Percentiles rank a stretch among this genome's conserved stretches.
phyloP scores from a whole-genome alignment of 1,140 invertebrate species.

The Aporrectodea caliginosa region DNA sequence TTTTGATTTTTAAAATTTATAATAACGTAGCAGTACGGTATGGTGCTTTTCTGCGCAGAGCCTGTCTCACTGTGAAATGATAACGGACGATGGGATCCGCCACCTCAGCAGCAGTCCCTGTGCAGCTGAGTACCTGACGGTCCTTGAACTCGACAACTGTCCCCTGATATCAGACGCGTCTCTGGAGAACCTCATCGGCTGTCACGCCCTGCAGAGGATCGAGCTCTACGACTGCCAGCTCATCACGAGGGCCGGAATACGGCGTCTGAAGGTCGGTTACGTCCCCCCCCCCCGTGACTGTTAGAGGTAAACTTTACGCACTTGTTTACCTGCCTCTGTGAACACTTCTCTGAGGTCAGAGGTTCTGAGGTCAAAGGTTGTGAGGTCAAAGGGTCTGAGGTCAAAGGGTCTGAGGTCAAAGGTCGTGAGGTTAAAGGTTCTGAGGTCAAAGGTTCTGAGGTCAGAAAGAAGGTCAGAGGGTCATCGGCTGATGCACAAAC shows the following conservation, averaged over 20 bases:
- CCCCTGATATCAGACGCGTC: conserved; percentile 95
- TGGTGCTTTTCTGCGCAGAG: conserved; percentile 63
- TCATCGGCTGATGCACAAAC: no score
- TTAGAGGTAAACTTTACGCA: not conserved
- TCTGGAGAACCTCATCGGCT: conserved; percentile 86
- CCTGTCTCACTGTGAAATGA: conserved; percentile 95
- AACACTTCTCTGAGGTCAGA: not conserved
- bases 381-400: not conserved
- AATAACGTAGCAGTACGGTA: not conserved
- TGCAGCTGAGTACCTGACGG: conserved; percentile 66
- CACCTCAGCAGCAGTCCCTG: conserved; percentile 87
- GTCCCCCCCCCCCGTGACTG: not conserved
- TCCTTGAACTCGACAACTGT: conserved; percentile 97
- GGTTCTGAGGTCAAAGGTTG: not conserved
- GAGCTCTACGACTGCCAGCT: conserved; percentile 99
- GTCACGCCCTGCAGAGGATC: conserved; percentile 90
- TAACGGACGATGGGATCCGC: conserved; percentile 95
- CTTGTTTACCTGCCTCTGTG: not conserved
- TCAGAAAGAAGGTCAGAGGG: not conserved
- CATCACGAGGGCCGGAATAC: conserved; percentile 91
- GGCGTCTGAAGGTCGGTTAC: conserved; percentile 77
- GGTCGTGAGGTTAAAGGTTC: not conserved
- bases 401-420: not conserved
- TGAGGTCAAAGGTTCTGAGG: not conserved
- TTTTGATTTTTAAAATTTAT: not conserved